Percentiles rank a stretch among this genome's conserved stretches.
Evolutionary conservation across 2,113 vertebrate species (phyloP).

Genomic region (Corythornis madagascariensis): DNA sequence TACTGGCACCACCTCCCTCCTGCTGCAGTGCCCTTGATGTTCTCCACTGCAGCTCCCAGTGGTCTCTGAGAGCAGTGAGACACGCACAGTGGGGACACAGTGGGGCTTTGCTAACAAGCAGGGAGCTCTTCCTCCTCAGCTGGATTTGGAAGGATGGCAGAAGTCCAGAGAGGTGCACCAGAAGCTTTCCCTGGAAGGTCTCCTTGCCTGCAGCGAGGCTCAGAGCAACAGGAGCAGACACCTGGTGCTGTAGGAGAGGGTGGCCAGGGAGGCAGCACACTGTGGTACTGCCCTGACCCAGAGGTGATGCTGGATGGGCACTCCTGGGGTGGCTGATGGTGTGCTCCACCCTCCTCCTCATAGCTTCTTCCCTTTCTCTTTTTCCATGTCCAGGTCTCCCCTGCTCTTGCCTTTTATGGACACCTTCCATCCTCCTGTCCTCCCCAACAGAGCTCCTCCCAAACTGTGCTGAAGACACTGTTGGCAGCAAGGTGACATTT

Average conservation of each 20-base stretch:
- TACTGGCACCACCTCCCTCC: background rate
- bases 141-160: background rate
- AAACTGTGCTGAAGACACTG: background rate
- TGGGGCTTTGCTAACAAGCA: background rate
- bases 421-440: background rate
- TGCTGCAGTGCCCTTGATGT: accelerated
- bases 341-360: background rate
- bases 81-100: accelerated
- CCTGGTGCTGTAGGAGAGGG: background rate
- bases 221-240: background rate
- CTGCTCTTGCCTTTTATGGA: background rate
- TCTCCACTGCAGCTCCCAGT: background rate
- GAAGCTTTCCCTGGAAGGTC: background rate
- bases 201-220: background rate
- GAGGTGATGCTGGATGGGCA: accelerated
- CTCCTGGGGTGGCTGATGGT: background rate
- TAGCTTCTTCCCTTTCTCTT: background rate
- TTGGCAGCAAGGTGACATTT: background rate
- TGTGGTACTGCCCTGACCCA: accelerated
- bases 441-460: background rate
- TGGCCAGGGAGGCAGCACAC: background rate
- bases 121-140: background rate
- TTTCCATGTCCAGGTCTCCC: background rate
- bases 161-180: background rate
- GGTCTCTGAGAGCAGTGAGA: background rate